Conservation (phyloP, 2,888 invertebrate species). For the Holacanthella duospinosa region DNA sequence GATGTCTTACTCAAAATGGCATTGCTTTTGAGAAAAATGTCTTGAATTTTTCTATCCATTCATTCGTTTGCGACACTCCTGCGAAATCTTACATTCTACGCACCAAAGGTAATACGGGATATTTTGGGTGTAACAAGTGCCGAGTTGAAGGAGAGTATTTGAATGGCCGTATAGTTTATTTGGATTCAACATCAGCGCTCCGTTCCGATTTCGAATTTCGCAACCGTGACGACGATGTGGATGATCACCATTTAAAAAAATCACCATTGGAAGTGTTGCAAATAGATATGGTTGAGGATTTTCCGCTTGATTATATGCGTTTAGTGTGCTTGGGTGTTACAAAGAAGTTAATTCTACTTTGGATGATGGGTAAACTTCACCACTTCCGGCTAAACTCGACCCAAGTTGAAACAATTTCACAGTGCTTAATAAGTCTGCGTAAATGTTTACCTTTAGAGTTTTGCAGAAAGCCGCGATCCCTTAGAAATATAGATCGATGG, state of each 20-base stretch:
- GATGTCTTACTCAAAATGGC: not conserved
- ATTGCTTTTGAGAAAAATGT: not conserved
- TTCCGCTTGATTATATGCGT: slow-evolving; percentile 13
- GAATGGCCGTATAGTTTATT: not conserved
- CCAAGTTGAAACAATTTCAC: not conserved
- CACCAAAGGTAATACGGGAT: slow-evolving; percentile 9
- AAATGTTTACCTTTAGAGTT: slow-evolving; percentile 25
- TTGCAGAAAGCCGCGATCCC: slow-evolving; percentile 30
- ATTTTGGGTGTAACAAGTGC: slow-evolving; percentile 9
- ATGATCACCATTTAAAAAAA: not conserved
- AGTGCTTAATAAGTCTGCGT: not conserved
- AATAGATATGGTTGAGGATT: not conserved
- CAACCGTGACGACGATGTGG: not conserved
- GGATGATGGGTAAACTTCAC: not conserved
- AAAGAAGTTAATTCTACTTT: slow-evolving; percentile 14
- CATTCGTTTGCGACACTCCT: slow-evolving; percentile 9
- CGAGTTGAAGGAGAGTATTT: not conserved
- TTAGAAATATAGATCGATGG: slow-evolving; percentile 33
- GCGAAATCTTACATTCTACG: slow-evolving; percentile 1
- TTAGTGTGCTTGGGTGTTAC: slow-evolving; percentile 16
- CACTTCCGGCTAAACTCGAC: not conserved
- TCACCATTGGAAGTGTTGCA: not conserved
- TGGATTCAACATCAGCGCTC: not conserved
- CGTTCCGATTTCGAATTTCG: not conserved
- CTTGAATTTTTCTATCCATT: not conserved